Evolutionary conservation across 2,888 invertebrate species (phyloP).

Genomic region (Eupithecia subumbrata): DNA sequence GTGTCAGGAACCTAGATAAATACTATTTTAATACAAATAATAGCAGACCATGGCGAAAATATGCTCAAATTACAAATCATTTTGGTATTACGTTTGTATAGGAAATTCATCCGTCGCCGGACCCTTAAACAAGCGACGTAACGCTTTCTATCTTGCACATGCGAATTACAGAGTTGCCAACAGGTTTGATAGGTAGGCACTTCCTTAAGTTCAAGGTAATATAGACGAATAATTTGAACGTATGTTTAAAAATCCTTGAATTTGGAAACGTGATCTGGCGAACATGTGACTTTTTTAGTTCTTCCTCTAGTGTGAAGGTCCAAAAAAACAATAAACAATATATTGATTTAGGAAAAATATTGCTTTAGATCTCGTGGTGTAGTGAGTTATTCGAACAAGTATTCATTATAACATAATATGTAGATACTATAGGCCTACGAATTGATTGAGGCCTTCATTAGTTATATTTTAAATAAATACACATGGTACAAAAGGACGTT

Average conservation of each 20-base stretch:
- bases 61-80: too few relatives aligned
- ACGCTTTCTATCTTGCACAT: conserved; percentile 24
- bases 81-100: too few relatives aligned
- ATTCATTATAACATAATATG: too few relatives aligned
- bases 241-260: conserved; percentile 17
- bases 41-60: too few relatives aligned
- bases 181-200: conserved; percentile 18
- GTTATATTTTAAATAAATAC: too few relatives aligned
- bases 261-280: conserved; percentile 16
- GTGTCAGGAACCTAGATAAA: too few relatives aligned
- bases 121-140: not conserved
- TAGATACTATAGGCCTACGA: too few relatives aligned
- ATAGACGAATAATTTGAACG: conserved; percentile 4
- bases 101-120: too few relatives aligned
- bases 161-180: conserved; percentile 17
- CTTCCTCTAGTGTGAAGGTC: conserved; percentile 12
- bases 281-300: conserved; percentile 18
- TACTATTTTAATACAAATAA: too few relatives aligned
- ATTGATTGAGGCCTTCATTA: too few relatives aligned
- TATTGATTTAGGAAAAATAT: not conserved
- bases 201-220: conserved; percentile 37
- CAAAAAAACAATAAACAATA: not conserved
- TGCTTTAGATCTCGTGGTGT: not conserved
- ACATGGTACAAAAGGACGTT: not conserved
- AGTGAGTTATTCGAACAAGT: not conserved